Evolutionary conservation across 2,113 vertebrate species (phyloP).

Genomic region (Indri indri): DNA sequence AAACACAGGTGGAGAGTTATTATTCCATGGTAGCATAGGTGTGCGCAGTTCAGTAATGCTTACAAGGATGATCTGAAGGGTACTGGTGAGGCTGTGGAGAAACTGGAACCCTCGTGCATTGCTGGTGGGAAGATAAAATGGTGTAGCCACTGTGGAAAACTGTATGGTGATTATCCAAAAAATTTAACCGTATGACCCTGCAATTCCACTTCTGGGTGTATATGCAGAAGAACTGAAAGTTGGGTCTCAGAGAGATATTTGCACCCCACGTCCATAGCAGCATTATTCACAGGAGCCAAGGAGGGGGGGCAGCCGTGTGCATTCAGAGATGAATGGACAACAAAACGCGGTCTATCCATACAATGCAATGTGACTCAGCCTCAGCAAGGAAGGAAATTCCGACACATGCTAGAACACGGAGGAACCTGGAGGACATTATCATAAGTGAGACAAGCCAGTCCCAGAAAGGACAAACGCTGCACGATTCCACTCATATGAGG

Average conservation of each 20-base stretch:
- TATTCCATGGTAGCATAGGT: fast-evolving
- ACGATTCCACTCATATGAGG: neutral
- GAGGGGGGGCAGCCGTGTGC: fast-evolving
- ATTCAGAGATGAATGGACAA: neutral
- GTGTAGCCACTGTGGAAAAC: neutral
- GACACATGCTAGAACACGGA: neutral
- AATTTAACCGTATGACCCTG: neutral
- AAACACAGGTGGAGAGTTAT: neutral
- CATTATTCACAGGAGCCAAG: neutral
- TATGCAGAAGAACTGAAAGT: neutral
- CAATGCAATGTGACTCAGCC: neutral
- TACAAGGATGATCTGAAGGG: neutral
- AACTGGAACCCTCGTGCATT: neutral
- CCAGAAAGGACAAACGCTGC: neutral
- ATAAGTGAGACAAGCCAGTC: neutral
- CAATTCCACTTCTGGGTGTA: too few species aligned
- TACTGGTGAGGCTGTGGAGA: neutral
- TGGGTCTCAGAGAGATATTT: neutral
- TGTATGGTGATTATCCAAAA: neutral
- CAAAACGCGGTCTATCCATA: fast-evolving
- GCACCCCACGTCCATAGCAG: too few species aligned
- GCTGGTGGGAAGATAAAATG: neutral
- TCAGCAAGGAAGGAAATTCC: neutral
- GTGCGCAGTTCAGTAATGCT: neutral
- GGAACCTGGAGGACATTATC: neutral